phyloP scores from a whole-genome alignment of 2,113 vertebrate genomes.

The Pelusios castaneus region DNA sequence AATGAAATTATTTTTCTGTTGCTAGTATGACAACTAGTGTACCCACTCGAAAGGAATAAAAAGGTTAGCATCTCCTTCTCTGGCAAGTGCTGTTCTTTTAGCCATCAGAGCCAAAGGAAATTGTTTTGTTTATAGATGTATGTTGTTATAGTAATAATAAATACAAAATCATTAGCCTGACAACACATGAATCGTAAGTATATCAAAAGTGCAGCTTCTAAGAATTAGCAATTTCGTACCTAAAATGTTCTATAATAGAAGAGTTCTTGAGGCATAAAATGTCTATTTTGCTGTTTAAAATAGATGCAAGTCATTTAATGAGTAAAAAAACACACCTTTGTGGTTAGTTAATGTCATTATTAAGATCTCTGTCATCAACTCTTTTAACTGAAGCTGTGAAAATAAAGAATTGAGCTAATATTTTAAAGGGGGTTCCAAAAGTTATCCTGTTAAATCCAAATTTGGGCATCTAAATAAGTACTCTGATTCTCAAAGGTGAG shows the following conservation, averaged over 20 bases:
- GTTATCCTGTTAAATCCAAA: neutral
- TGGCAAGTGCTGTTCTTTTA: neutral
- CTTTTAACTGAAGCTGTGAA: neutral
- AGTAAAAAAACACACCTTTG: neutral
- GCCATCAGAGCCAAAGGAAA: neutral
- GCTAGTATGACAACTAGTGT: neutral
- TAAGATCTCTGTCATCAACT: neutral
- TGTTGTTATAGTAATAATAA: neutral
- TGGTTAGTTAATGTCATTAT: neutral
- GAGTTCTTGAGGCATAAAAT: neutral
- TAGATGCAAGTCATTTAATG: neutral
- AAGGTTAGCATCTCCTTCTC: neutral
- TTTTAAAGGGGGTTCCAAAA: neutral
- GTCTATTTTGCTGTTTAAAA: neutral
- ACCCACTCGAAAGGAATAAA: neutral
- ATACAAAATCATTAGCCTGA: neutral
- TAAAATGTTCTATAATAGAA: neutral
- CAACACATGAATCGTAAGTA: neutral
- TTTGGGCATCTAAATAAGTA: neutral
- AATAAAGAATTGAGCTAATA: neutral
- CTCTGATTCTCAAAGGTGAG: neutral
- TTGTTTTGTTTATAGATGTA: accelerated
- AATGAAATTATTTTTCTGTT: accelerated
- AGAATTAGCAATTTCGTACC: neutral
- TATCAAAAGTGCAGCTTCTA: neutral